Conservation (phyloP, 2,113 vertebrate genomes). For the Solenodon paradoxus region DNA sequence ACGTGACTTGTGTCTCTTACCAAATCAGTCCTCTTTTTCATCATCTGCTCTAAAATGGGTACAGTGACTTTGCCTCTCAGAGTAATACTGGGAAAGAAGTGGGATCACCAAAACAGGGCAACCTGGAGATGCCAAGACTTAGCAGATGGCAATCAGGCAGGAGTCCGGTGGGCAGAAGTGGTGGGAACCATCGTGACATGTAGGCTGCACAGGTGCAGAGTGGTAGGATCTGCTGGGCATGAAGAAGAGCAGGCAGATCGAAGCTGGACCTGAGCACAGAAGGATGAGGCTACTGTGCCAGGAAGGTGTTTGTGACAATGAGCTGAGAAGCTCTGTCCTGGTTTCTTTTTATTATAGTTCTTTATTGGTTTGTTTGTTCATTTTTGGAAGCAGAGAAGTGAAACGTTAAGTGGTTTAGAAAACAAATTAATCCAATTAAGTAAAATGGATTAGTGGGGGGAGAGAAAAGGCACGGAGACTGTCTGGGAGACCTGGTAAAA, state of each 20-base stretch:
- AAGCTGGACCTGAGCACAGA: background rate
- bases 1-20: background rate
- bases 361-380: background rate
- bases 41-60: background rate
- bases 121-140: background rate
- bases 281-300: accelerated
- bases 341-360: background rate
- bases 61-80: background rate
- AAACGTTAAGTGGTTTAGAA: background rate
- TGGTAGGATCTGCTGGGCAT: background rate
- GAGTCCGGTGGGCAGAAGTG: background rate
- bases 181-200: accelerated
- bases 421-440: constrained; percentile 17
- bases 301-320: background rate
- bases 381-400: background rate
- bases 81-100: background rate
- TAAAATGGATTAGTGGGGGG: background rate
- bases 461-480: background rate
- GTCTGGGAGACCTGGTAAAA: background rate
- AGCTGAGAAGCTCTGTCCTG: background rate
- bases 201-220: background rate
- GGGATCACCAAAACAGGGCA: background rate
- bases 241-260: background rate
- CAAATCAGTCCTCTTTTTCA: background rate
- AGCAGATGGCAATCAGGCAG: background rate